Evolutionary conservation across 1,140 invertebrate species (phyloP).

Genomic region (Elymnias hypermnestra): DNA sequence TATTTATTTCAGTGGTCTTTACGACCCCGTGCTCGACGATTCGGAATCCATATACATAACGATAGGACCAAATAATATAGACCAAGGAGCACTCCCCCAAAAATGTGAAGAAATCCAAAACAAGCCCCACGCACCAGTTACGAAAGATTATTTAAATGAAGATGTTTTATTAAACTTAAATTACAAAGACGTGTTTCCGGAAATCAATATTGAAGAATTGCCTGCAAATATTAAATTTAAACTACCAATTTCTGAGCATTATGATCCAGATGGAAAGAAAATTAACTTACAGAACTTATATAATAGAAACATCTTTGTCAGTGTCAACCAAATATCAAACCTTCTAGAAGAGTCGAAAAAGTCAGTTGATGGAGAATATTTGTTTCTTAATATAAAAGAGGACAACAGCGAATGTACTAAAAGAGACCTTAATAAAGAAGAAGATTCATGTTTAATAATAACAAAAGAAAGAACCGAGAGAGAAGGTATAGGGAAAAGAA

Average conservation of each 20-base stretch:
- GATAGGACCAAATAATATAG: constrained; percentile 49
- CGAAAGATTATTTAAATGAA: background rate
- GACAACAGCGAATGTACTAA: no score
- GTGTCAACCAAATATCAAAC: no score
- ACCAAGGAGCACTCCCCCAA: constrained; percentile 27
- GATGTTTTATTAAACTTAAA: constrained; percentile 6
- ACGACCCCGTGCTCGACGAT: constrained; percentile 54
- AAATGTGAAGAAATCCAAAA: background rate
- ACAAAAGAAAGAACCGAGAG: no score
- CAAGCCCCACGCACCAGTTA: background rate
- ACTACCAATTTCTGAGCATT: constrained; percentile 51
- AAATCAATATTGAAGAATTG: constrained; percentile 16
- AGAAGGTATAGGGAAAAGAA: no score
- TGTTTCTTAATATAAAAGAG: no score
- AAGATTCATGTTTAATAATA: no score
- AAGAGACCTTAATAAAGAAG: no score
- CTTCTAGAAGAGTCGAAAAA: no score
- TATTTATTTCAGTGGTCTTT: constrained; percentile 47
- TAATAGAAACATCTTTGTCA: no score
- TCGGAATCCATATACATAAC: constrained; percentile 40
- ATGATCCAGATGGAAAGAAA: constrained; percentile 44
- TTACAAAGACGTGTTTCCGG: constrained; percentile 8
- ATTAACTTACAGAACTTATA: no score
- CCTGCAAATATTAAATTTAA: constrained; percentile 44
- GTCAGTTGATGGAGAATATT: no score